Percentiles rank a stretch among this genome's conserved stretches.
phyloP scores from a whole-genome alignment of 2,888 invertebrate genomes.

The Meliscaeva auricollis region DNA sequence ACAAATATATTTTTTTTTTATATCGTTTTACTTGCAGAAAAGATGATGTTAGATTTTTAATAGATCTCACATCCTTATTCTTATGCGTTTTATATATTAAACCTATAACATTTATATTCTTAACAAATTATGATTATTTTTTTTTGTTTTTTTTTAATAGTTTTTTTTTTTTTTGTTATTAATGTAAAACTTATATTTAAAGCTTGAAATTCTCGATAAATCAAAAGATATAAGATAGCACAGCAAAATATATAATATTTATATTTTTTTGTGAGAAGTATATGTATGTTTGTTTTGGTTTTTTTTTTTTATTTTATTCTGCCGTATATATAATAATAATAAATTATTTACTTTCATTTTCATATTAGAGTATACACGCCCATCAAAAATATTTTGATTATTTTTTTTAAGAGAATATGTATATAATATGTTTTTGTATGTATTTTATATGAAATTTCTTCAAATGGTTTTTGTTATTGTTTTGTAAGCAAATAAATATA shows the following conservation, averaged over 20 bases:
- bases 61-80: slow-evolving; percentile 21
- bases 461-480: slow-evolving; percentile 59
- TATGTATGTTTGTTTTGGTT: slow-evolving; percentile 4
- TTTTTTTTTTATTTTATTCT: slow-evolving; percentile 18
- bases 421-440: slow-evolving; percentile 11
- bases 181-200: slow-evolving; percentile 66
- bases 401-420: slow-evolving; percentile 44
- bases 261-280: slow-evolving; percentile 40
- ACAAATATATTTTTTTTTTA: slow-evolving; percentile 69
- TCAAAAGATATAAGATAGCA: slow-evolving; percentile 67
- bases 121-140: slow-evolving; percentile 50
- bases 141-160: slow-evolving; percentile 26
- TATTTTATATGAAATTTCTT: slow-evolving; percentile 20
- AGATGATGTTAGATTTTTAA: slow-evolving; percentile 53
- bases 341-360: slow-evolving; percentile 26
- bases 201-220: slow-evolving; percentile 70
- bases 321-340: slow-evolving; percentile 2
- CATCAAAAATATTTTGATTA: slow-evolving; percentile 73
- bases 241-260: slow-evolving; percentile 64
- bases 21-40: slow-evolving; percentile 59
- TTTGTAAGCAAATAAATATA: slow-evolving; percentile 63
- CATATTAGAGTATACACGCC: slow-evolving; percentile 70
- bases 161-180: slow-evolving; percentile 24
- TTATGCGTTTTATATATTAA: slow-evolving; percentile 51
- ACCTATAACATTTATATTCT: slow-evolving; percentile 71